phyloP scores from a whole-genome alignment of 2,888 invertebrate genomes.

The Linnaemya vulpina region DNA sequence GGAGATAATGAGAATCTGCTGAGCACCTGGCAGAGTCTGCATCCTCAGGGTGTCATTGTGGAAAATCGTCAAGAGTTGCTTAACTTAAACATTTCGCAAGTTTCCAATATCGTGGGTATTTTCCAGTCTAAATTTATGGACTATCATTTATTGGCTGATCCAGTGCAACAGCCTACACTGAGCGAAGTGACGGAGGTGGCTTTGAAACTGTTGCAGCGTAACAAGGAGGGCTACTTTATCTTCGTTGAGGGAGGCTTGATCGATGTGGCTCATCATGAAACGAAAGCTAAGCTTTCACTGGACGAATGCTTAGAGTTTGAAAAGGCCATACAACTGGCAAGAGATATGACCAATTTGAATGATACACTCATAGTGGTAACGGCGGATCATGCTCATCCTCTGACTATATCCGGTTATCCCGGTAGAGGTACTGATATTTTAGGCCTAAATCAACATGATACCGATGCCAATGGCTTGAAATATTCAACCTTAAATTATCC shows the following conservation, averaged over 20 bases:
- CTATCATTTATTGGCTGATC: conserved; percentile 78
- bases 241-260: conserved; percentile 88
- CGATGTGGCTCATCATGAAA: conserved; percentile 90
- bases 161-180: conserved; percentile 80
- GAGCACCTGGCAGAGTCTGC: conserved; percentile 86
- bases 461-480: conserved; percentile 71
- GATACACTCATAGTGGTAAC: conserved; percentile 92
- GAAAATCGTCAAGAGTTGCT: conserved; percentile 85
- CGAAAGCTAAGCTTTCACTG: conserved; percentile 86
- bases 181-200: conserved; percentile 88
- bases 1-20: conserved; percentile 87
- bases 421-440: conserved; percentile 84
- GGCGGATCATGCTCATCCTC: conserved; percentile 90
- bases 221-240: conserved; percentile 85
- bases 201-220: conserved; percentile 85
- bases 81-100: conserved; percentile 82
- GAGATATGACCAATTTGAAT: conserved; percentile 84
- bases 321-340: conserved; percentile 87
- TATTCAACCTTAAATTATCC: conserved; percentile 17
- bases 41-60: conserved; percentile 84
- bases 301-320: conserved; percentile 91
- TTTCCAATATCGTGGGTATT: conserved; percentile 84
- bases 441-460: conserved; percentile 79
- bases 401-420: conserved; percentile 90
- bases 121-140: conserved; percentile 77